Evolutionary conservation across 2,797 vertebrate genomes (phyloP), one percentile per base, ranked within the genome.

Genomic region (Gallirallus australis): DNA sequence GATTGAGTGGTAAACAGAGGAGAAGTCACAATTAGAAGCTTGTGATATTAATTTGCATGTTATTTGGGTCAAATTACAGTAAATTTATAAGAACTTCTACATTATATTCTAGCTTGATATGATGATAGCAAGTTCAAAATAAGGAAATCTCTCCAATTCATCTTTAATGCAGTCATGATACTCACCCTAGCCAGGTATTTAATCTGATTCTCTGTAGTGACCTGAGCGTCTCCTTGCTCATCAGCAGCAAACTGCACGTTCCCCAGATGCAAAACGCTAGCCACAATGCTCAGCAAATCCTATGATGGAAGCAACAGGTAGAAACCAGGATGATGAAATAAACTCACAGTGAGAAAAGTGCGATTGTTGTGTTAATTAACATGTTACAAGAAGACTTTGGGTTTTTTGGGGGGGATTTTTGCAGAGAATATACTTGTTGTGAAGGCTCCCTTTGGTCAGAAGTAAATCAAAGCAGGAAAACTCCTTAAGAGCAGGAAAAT

Each of bases 141-240:
- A 86, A 53, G 45, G 63, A 79, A 68, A 35, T 4, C 35, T 42
- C 33, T 35, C 18, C 11, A 56, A 28, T n/a, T 47, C 23, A 50
- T 21, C 54, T 40, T 37, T 25, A 35, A 45, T 12, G 6, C 2
- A 28, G 1, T 3, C 7, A 19, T 63, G 17, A 11, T 6, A 93
- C 99, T 98, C 97, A 99, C 99, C 98, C 99, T 98, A 81, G 98
- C 98, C 97, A 99, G 98, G 95, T 99, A 99, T 97, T 99, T 99
- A 89, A 99, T 99, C 98, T 99, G 99, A 33, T 98, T 99, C 94
- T 99, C 99, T 1, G 98, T 99, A 8, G 98, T 98, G 97, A 99
- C 99, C 97, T 98, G 98, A 69, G 98, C 98, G 2, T 96, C 98
- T 39, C 99, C 99, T 78, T 99, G 98, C 37, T 99, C 99, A 7